These are phyloP conservation scores for Iselma pallidipennis DNA, from an alignment of 2,888 invertebrate genomes.

Conservation along the genomic window DNA sequence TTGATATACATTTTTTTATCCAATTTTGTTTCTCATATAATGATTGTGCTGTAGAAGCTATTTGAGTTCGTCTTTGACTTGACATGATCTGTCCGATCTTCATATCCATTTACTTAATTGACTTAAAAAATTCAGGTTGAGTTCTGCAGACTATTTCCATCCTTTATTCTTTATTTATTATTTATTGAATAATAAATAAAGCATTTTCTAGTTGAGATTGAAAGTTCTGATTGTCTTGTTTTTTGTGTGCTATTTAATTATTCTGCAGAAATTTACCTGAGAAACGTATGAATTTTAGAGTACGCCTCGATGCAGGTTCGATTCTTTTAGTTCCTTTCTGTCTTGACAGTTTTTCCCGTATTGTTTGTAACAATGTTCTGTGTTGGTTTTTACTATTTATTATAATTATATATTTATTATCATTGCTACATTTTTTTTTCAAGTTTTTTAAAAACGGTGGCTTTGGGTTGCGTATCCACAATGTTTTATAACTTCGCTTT, in stretches of 20 bases:
- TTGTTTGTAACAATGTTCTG: slow-evolving; percentile 43
- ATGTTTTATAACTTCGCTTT: slow-evolving; percentile 25
- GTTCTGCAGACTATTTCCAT: no score
- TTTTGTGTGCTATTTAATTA: no score
- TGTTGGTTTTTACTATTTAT: slow-evolving; percentile 50
- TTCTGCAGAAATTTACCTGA: slow-evolving; percentile 17
- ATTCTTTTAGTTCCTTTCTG: slow-evolving; percentile 38
- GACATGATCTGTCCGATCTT: slow-evolving; percentile 50
- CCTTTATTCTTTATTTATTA: no score
- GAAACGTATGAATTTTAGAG: slow-evolving; percentile 16
- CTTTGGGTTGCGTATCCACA: slow-evolving; percentile 44
- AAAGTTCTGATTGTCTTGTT: no score
- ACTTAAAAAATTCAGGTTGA: slow-evolving; percentile 11
- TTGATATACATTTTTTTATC: slow-evolving; percentile 7
- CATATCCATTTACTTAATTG: slow-evolving; percentile 46
- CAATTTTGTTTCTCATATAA: slow-evolving; percentile 49
- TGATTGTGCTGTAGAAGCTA: slow-evolving; percentile 53
- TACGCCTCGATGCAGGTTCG: slow-evolving; percentile 26
- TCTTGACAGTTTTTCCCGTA: slow-evolving; percentile 43
- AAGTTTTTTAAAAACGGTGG: slow-evolving; percentile 38
- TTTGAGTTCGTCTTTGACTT: slow-evolving; percentile 46
- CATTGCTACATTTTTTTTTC: neutral
- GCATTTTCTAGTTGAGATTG: no score
- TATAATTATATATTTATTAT: no score
- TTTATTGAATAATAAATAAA: no score